Percentiles rank a stretch among this genome's conserved stretches.
Conservation (phyloP, 2,113 vertebrate genomes). For the Onychostoma macrolepis region DNA sequence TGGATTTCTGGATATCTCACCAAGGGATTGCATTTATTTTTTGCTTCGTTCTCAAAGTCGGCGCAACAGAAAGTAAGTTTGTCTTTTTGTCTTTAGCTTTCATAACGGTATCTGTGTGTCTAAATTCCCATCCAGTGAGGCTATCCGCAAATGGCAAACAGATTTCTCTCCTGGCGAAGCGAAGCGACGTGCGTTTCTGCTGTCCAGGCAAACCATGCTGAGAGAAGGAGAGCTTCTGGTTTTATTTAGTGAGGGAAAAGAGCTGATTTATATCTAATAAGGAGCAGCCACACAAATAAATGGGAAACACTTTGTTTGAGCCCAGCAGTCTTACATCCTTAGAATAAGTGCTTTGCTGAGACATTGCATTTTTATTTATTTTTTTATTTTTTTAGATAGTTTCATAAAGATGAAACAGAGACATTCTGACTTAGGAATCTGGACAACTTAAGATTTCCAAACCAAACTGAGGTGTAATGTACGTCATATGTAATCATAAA, state of each 20-base stretch:
- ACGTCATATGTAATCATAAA: not conserved
- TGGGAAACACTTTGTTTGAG: not conserved
- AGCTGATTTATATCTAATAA: not conserved
- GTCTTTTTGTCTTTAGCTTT: not conserved
- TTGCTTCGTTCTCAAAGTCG: slow-evolving; percentile 33
- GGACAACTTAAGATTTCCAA: not conserved
- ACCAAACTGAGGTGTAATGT: not conserved
- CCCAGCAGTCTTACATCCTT: not conserved
- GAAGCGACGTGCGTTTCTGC: slow-evolving; percentile 16
- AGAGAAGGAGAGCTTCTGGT: slow-evolving; percentile 16
- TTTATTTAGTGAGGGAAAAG: not conserved
- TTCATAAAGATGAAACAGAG: not conserved
- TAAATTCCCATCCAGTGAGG: slow-evolving; percentile 29
- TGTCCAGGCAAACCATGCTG: slow-evolving; percentile 7
- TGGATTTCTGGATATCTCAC: slow-evolving; percentile 37
- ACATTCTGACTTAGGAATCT: not conserved
- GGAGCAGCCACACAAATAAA: not conserved
- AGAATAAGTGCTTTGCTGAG: not conserved
- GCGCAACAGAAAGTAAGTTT: slow-evolving; percentile 43
- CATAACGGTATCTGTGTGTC: not conserved
- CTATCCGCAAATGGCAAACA: slow-evolving; percentile 43
- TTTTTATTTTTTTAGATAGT: not conserved
- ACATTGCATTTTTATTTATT: not conserved
- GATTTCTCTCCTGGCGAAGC: slow-evolving; percentile 34
- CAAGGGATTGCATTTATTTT: slow-evolving; percentile 32